Evolutionary conservation across 2,888 invertebrate species (phyloP).

Genomic region (Chesias legatella): DNA sequence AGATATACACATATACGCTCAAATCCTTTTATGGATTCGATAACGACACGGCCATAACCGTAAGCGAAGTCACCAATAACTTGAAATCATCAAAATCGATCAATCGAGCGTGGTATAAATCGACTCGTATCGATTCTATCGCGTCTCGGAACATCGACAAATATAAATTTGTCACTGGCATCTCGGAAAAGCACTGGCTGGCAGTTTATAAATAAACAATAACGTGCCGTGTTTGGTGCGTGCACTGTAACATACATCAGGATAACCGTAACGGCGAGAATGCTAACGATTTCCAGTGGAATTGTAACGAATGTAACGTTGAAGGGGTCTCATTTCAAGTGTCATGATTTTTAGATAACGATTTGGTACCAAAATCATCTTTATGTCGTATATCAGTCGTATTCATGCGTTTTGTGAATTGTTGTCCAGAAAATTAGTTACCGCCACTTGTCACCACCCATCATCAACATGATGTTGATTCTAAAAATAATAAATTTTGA

Average conservation of each 20-base stretch:
- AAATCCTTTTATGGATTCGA: slow-evolving; percentile 20
- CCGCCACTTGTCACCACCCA: too few relatives aligned
- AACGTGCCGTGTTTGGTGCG: slow-evolving; percentile 62
- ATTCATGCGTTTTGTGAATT: too few relatives aligned
- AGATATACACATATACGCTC: slow-evolving; percentile 26
- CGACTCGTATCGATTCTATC: slow-evolving; percentile 72
- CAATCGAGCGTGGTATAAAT: slow-evolving; percentile 71
- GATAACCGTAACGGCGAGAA: slow-evolving; percentile 43
- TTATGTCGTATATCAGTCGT: too few relatives aligned
- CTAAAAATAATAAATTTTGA: too few relatives aligned
- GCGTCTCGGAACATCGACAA: slow-evolving; percentile 68
- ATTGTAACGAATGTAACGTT: slow-evolving; percentile 3
- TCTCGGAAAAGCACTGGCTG: slow-evolving; percentile 60
- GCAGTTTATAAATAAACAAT: slow-evolving; percentile 78
- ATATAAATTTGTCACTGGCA: slow-evolving; percentile 77
- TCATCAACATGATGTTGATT: too few relatives aligned
- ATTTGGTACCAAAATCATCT: too few relatives aligned
- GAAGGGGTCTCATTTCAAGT: too few relatives aligned
- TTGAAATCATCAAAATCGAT: slow-evolving; percentile 70
- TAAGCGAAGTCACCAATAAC: slow-evolving; percentile 51
- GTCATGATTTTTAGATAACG: too few relatives aligned
- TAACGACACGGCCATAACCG: slow-evolving; percentile 27
- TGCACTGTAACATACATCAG: slow-evolving; percentile 66
- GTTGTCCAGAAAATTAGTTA: too few relatives aligned
- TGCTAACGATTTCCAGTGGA: slow-evolving; percentile 28